Percentiles rank a stretch among this genome's conserved stretches.
These are phyloP conservation scores for Hymenochirus boettgeri DNA, from an alignment of 2,113 vertebrate genomes.

Conservation along the genomic window DNA sequence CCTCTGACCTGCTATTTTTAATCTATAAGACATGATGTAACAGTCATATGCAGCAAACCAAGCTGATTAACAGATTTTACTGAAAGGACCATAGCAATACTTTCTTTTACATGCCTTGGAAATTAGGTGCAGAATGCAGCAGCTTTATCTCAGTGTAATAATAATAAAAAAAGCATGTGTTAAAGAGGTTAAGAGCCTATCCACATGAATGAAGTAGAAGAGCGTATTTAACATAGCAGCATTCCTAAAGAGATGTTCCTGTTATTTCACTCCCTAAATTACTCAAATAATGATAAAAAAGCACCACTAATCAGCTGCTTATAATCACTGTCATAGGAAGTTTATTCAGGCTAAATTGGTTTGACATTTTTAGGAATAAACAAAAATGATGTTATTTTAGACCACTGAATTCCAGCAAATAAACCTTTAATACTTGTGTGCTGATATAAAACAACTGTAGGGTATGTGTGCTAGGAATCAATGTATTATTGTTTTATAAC, in stretches of 20 bases:
- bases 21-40: constrained; percentile 64
- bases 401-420: too few species aligned
- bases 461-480: too few species aligned
- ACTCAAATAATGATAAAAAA: neutral
- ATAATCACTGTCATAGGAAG: too few species aligned
- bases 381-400: too few species aligned
- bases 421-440: too few species aligned
- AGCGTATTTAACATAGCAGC: neutral
- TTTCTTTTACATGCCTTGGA: constrained; percentile 8
- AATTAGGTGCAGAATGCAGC: too few species aligned
- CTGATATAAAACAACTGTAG: too few species aligned
- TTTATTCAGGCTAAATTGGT: too few species aligned
- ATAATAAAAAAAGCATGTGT: neutral
- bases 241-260: neutral
- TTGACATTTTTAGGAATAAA: too few species aligned
- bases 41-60: constrained; percentile 65
- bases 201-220: neutral
- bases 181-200: neutral
- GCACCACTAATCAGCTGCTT: neutral
- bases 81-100: neutral
- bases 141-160: too few species aligned
- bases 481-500: too few species aligned
- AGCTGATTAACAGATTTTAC: constrained; percentile 70
- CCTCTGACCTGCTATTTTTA: constrained; percentile 76
- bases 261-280: neutral